Evolutionary conservation across 1,140 invertebrate species (phyloP), one percentile per base, ranked within the genome.

Genomic region (Chelonus insularis): DNA sequence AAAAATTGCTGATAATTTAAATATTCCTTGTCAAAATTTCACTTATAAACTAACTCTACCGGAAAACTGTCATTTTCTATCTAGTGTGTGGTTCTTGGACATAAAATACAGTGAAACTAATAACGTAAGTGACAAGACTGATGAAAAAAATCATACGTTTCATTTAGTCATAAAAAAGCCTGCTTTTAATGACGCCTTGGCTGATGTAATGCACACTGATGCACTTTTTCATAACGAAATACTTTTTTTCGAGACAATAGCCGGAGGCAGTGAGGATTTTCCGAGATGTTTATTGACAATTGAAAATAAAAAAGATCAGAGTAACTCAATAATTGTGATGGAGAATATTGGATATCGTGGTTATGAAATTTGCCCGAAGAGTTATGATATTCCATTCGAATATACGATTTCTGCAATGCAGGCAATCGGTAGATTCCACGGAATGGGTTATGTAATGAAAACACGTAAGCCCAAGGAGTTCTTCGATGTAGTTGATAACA

Each of bases 391-490:
- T 4, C 61, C 63, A 0, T 12, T 72, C 20, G 60, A 72, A 0
- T 79, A 79, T 41, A 56, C 68, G 14, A 14, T 66, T 1, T 58
- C 72, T 4, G 77, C 71, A 2, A 39, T 82, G 29, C 56, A 62
- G 36, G 71, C 72, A 4, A 62, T 84, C 3, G 82, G 66, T 0
- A 57, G 64, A 32, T 81, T 82, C 43, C 82, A 84, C 41, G 78
- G 70, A 0, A 63, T 67, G 3, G 77, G 73, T 1, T 81, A 76
- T 25, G 54, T 52, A 0, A 65, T 76, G 60, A 83, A 81, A 43
- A 54, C 71, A 6, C 60, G 52, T 3, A 34, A 69, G 8, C 37
- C 63, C 0, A 51, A 72, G 0, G 60, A 68, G 8, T 83, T 81
- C 57, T 60, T 66, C 6, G 36, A 64, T 5, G 32, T 78, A 0